phyloP scores from a whole-genome alignment of 2,113 vertebrate species.

The Chaetodon trifascialis region DNA sequence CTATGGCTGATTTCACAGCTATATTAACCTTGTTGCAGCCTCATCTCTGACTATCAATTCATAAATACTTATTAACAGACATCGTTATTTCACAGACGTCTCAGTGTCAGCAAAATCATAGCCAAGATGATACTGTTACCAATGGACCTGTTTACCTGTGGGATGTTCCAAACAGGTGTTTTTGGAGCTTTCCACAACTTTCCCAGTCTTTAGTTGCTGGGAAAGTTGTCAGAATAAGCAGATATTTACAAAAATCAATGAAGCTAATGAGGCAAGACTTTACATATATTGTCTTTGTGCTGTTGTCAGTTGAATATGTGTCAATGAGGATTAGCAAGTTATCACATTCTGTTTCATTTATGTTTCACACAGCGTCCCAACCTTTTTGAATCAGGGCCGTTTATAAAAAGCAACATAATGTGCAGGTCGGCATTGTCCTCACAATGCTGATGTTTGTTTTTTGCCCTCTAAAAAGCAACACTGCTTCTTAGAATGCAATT shows the following conservation, averaged over 20 bases:
- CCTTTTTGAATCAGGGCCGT: background rate
- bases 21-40: background rate
- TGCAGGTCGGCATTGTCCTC: background rate
- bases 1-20: background rate
- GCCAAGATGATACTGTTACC: background rate
- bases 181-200: no score
- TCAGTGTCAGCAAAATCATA: background rate
- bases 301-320: no score
- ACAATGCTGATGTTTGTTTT: background rate
- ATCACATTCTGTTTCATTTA: no score
- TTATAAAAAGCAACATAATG: background rate
- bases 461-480: background rate
- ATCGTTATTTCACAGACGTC: background rate
- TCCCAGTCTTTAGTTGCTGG: no score
- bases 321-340: no score
- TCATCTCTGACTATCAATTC: background rate
- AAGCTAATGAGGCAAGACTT: no score
- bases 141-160: background rate
- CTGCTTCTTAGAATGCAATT: background rate
- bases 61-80: background rate
- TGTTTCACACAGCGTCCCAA: no score
- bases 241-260: no score
- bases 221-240: no score
- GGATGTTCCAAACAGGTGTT: no score
- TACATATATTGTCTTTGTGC: no score